Percentiles rank a stretch among this genome's conserved stretches.
Conservation (phyloP, 2,888 invertebrate genomes). For the Zele albiditarsus region DNA sequence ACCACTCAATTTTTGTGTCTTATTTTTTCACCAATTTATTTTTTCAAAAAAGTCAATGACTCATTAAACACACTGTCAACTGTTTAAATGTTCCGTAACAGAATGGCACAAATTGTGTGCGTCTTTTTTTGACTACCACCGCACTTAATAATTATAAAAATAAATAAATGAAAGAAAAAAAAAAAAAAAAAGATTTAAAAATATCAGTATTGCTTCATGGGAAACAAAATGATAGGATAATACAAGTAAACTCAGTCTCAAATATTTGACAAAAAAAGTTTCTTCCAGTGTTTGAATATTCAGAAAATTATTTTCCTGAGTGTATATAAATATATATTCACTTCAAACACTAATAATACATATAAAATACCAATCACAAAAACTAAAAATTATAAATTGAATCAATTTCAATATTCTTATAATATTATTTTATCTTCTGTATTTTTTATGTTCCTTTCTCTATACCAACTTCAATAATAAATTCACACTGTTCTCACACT, state of each 20-base stretch:
- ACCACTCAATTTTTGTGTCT: background rate
- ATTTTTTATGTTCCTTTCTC: background rate
- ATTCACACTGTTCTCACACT: background rate
- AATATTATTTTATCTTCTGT: background rate
- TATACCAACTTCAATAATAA: background rate
- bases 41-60: background rate
- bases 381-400: background rate
- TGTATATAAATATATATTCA: no score
- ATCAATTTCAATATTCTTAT: background rate
- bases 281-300: no score
- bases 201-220: no score
- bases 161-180: no score
- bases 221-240: no score
- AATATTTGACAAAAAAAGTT: no score
- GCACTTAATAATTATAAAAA: background rate
- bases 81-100: no score
- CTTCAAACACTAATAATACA: no score
- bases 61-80: no score
- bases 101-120: background rate
- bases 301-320: no score
- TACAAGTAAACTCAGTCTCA: no score
- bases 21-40: background rate
- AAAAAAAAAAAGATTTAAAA: no score
- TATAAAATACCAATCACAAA: background rate
- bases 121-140: background rate